Evolutionary conservation across 2,888 invertebrate genomes (phyloP).

Genomic region (Lysandra bellargus): DNA sequence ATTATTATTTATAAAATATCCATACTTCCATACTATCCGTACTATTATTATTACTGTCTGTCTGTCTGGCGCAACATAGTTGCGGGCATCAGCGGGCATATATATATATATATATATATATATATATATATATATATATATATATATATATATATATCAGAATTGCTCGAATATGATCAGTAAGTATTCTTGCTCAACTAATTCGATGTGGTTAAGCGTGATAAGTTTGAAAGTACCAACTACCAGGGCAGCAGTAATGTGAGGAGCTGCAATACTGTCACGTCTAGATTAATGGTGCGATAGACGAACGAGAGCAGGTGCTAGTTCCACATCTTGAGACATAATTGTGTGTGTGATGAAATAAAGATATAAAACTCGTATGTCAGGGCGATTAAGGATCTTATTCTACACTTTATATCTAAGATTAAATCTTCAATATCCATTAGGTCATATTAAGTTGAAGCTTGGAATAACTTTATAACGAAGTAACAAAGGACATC

Average conservation of each 20-base stretch:
- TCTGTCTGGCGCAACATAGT: too few species aligned
- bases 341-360: constrained; percentile 10
- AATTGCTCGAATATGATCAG: too few species aligned
- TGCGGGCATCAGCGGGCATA: too few species aligned
- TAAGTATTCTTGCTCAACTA: constrained; percentile 54
- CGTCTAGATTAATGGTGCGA: constrained; percentile 63
- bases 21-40: too few species aligned
- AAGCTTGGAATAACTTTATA: not conserved
- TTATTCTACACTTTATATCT: constrained; percentile 6
- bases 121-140: too few species aligned
- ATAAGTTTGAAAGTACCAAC: constrained; percentile 57
- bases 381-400: not conserved
- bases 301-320: constrained; percentile 32
- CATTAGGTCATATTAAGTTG: not conserved
- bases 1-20: too few species aligned
- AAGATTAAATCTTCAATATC: not conserved
- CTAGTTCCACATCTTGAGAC: constrained; percentile 8
- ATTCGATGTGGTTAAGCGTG: constrained; percentile 66
- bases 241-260: constrained; percentile 50
- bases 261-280: constrained; percentile 65
- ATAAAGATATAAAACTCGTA: constrained; percentile 2
- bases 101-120: too few species aligned
- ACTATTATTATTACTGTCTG: too few species aligned
- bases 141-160: too few species aligned
- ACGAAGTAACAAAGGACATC: not conserved